Conservation (phyloP, 2,797 vertebrate genomes). For the Helostoma temminkii region DNA sequence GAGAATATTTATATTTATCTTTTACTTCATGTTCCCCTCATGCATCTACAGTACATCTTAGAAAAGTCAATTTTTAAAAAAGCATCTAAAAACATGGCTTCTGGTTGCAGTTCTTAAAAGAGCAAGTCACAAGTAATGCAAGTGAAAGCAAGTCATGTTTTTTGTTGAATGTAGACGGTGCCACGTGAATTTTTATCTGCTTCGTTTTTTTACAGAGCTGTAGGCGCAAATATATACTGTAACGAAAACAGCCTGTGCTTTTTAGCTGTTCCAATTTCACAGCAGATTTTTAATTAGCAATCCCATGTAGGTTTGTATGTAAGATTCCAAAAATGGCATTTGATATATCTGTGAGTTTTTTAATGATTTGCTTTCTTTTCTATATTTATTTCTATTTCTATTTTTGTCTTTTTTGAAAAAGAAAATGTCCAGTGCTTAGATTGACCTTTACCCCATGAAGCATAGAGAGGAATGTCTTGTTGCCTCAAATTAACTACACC, state of each 20-base stretch:
- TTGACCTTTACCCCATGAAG: slow-evolving; percentile 41
- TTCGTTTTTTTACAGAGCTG: slow-evolving; percentile 18
- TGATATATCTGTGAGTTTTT: neutral
- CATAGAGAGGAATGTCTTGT: slow-evolving; percentile 58
- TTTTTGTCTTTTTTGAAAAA: slow-evolving; percentile 1
- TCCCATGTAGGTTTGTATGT: neutral
- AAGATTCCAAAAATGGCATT: neutral
- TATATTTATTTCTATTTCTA: neutral
- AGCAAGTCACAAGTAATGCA: slow-evolving; percentile 27
- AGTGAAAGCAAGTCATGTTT: slow-evolving; percentile 35
- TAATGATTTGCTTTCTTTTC: neutral
- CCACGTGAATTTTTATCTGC: slow-evolving; percentile 55
- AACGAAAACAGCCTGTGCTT: neutral
- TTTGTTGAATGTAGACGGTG: slow-evolving; percentile 28
- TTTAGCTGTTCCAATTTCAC: slow-evolving; percentile 8
- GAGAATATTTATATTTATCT: slow-evolving; percentile 9
- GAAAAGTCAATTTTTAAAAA: slow-evolving; percentile 50
- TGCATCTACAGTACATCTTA: slow-evolving; percentile 19
- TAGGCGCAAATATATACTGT: slow-evolving; percentile 9
- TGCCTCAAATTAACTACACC: slow-evolving; percentile 67
- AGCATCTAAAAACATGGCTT: slow-evolving; percentile 40
- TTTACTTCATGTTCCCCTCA: slow-evolving; percentile 1
- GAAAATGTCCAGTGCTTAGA: slow-evolving; percentile 32
- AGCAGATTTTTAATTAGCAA: neutral
- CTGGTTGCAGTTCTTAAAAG: slow-evolving; percentile 36